A percentile compares a stretch with the other conserved stretches of the same genome.
Conservation (phyloP, 2,888 invertebrate species). For the Cerastis rubricosa region DNA sequence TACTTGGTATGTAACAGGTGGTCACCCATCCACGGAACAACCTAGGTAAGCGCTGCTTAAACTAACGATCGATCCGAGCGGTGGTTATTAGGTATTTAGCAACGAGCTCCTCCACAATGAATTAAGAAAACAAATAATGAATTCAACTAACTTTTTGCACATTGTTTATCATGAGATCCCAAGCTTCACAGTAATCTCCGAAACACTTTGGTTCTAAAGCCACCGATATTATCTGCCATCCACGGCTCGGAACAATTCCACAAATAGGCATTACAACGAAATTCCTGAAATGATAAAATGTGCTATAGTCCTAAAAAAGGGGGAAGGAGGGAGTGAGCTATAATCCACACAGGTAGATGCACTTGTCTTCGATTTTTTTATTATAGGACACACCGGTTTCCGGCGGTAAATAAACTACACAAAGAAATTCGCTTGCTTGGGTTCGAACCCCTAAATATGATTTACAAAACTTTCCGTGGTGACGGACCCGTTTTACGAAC, state of each 20-base stretch:
- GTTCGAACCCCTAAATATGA: neutral
- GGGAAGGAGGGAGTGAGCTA: neutral
- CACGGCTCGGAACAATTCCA: conserved; percentile 83
- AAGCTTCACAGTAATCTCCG: conserved; percentile 85
- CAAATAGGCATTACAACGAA: conserved; percentile 86
- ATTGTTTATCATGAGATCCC: conserved; percentile 85
- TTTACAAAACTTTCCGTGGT: neutral
- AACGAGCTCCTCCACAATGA: neutral
- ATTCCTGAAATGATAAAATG: conserved; percentile 73
- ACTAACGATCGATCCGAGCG: too few relatives aligned
- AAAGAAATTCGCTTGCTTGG: neutral
- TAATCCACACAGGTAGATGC: neutral
- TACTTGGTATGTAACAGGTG: too few relatives aligned
- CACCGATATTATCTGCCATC: conserved; percentile 87
- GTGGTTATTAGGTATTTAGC: too few relatives aligned
- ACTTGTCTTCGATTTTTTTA: neutral
- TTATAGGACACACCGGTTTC: neutral
- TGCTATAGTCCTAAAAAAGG: neutral
- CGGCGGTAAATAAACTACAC: neutral
- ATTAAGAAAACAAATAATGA: neutral
- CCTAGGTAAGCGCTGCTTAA: too few relatives aligned
- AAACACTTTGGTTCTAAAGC: conserved; percentile 83
- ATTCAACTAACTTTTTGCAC: conserved; percentile 78
- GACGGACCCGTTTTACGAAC: neutral
- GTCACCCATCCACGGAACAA: too few relatives aligned